Percentiles rank a stretch among this genome's conserved stretches.
Evolutionary conservation across 2,888 invertebrate genomes (phyloP).

Genomic region (Lagria hirta): DNA sequence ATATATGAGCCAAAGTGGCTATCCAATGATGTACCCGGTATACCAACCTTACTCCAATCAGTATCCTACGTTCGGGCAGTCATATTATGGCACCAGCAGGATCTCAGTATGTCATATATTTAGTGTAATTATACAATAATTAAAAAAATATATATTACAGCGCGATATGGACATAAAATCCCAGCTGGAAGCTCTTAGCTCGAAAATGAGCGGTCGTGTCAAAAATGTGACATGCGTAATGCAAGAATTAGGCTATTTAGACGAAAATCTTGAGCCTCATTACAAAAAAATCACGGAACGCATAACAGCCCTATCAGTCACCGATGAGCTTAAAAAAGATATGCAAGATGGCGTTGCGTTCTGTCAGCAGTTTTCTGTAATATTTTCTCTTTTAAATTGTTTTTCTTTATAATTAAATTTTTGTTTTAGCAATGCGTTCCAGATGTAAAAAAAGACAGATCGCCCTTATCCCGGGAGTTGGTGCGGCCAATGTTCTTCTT

Average conservation of each 20-base stretch:
- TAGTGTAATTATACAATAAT: too few relatives aligned
- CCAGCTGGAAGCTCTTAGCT: conserved; percentile 62
- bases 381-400: too few relatives aligned
- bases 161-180: conserved; percentile 63
- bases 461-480: conserved; percentile 65
- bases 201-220: conserved; percentile 57
- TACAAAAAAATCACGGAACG: conserved; percentile 64
- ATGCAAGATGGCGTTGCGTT: conserved; percentile 68
- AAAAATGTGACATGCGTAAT: conserved; percentile 70
- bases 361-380: conserved; percentile 70
- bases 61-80: conserved; percentile 50
- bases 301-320: conserved; percentile 63
- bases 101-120: conserved; percentile 60
- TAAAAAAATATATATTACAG: conserved; percentile 55
- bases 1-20: conserved; percentile 14
- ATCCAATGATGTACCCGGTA: conserved; percentile 55
- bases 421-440: conserved; percentile 72
- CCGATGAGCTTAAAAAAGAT: conserved; percentile 63
- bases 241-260: conserved; percentile 71
- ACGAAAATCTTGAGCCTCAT: conserved; percentile 67
- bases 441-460: conserved; percentile 64
- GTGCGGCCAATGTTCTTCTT: conserved; percentile 73
- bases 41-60: conserved; percentile 50
- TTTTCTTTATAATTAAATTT: conserved; percentile 2
- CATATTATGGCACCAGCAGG: conserved; percentile 52